These are phyloP conservation scores for Alligator sinensis DNA, from an alignment of 2,113 vertebrate species.

Conservation along the genomic window DNA sequence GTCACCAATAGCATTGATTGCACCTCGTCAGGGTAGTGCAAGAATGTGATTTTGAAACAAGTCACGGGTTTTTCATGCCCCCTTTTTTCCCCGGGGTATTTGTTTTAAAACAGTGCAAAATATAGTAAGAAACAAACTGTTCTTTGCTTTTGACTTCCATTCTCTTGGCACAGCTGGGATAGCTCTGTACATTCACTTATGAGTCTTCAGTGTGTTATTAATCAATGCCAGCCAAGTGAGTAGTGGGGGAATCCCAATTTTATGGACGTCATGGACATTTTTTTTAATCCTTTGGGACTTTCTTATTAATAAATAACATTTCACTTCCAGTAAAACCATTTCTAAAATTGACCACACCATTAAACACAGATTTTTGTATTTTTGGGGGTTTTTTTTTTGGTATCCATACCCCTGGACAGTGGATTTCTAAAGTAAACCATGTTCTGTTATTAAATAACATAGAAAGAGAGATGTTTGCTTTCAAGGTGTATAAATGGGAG, in stretches of 20 bases:
- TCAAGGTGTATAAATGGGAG: conserved; percentile 49
- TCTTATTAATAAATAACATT: neutral
- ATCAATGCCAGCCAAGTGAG: neutral
- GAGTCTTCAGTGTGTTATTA: fast-evolving
- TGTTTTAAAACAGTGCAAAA: fast-evolving
- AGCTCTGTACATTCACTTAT: neutral
- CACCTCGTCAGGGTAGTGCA: neutral
- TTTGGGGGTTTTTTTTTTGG: neutral
- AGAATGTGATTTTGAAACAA: neutral
- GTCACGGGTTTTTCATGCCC: neutral
- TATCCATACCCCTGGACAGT: neutral
- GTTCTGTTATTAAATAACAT: neutral
- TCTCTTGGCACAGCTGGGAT: neutral
- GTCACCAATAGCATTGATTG: neutral
- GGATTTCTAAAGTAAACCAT: neutral
- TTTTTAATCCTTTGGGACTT: neutral
- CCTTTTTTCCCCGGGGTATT: fast-evolving
- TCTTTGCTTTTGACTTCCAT: neutral
- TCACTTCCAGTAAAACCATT: neutral
- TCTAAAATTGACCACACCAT: neutral
- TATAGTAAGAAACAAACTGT: neutral
- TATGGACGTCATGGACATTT: neutral
- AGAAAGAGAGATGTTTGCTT: conserved; percentile 45
- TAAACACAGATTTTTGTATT: neutral
- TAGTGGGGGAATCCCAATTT: neutral